Evolutionary conservation across 2,797 vertebrate species (phyloP), one percentile per base, ranked within the genome.

Genomic region (Thunnus albacares): DNA sequence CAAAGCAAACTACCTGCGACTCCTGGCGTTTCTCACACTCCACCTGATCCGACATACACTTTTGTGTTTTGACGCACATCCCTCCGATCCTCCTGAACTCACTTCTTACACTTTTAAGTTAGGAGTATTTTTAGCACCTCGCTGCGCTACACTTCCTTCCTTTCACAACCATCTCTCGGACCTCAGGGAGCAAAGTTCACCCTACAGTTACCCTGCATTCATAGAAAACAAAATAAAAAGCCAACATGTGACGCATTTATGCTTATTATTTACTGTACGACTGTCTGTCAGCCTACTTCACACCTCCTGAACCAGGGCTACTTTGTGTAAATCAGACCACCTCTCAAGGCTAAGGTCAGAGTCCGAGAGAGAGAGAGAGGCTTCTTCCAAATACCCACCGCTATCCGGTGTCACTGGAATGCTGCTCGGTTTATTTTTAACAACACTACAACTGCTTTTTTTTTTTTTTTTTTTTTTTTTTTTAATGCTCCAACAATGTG

Each of bases 21-120:
- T 18, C 18, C 38, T n/a, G 24, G 24, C 2, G 14, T 35, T 67
- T 53, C 64, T 63, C 84, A 53, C 78, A 53, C 65, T 52, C 83
- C 90, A 90, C 90, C 92, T 93, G 90, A 83, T 77, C 81, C 18
- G 26, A 76, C 60, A 56, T 12, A 14, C 57, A 26, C 14, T n/a
- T 24, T 47, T 47, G 38, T 69, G 82, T 88, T 91, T 90, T 93
- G 92, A 93, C 85, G 84, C 91, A 91, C 89, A 89, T 92, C 89
- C 89, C 79, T 56, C 71, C 61, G 24, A 24, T 63, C 63, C 6
- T 17, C 6, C 45, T 33, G 57, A 83, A 74, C 70, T 80, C 53
- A 11, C 7, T 75, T 35, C 73, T 77, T 14, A 77, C 60, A 80
- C 84, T 71, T 77, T 60, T 20, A 79, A 71, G 67, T 47, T 15